phyloP scores from a whole-genome alignment of 2,888 invertebrate genomes.

The Candidula unifasciata region DNA sequence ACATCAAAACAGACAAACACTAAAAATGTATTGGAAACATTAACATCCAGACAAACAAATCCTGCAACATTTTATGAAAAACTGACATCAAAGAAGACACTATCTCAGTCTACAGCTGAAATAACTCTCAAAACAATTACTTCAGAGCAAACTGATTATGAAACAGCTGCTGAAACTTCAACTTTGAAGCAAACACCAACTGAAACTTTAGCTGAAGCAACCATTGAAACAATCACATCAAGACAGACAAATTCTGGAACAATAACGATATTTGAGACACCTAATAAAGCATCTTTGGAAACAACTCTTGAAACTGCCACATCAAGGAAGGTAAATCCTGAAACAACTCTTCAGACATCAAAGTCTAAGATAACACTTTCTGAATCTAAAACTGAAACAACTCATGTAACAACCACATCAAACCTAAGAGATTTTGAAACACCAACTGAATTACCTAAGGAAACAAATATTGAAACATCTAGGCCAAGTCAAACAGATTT shows the following conservation, averaged over 20 bases:
- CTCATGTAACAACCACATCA: background rate
- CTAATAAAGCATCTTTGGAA: background rate
- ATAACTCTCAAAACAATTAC: background rate
- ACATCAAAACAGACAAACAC: background rate
- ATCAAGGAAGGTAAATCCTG: background rate
- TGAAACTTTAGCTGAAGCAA: no score
- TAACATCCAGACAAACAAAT: background rate
- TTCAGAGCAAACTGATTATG: background rate
- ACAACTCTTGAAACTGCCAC: background rate
- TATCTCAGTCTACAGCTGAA: background rate
- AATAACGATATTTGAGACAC: background rate
- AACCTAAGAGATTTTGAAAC: background rate
- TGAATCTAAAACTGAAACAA: background rate
- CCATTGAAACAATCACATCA: background rate
- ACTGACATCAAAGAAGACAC: background rate
- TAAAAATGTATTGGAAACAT: background rate
- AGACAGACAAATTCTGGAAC: background rate
- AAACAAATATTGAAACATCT: background rate
- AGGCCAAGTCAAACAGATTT: no score
- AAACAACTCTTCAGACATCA: background rate
- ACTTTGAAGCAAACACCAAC: no score
- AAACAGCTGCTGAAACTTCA: background rate
- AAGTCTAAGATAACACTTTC: background rate
- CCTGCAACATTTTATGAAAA: background rate
- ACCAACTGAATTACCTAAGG: background rate